These are phyloP conservation scores for Auanema sp. DNA, from an alignment of 2,888 invertebrate genomes.

Conservation along the genomic window DNA sequence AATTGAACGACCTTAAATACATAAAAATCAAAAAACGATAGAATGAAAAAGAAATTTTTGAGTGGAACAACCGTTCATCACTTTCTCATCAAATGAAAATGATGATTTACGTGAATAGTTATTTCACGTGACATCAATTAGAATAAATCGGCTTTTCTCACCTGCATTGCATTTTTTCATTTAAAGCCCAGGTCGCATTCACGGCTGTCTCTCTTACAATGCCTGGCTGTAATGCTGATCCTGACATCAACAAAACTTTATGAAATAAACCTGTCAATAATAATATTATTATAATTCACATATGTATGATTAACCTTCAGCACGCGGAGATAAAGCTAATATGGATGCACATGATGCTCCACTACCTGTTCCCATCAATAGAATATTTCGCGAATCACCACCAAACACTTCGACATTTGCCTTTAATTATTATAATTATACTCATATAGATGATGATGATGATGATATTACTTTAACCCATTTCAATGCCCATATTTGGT, in stretches of 20 bases:
- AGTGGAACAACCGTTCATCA: neutral
- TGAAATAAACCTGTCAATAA: slow-evolving; percentile 54
- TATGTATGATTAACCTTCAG: slow-evolving; percentile 42
- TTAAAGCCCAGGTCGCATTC: slow-evolving; percentile 63
- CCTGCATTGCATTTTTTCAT: slow-evolving; percentile 48
- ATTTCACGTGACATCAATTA: no score
- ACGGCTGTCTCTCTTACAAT: slow-evolving; percentile 60
- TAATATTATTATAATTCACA: neutral
- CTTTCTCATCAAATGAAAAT: neutral
- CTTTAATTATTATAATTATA: slow-evolving; percentile 19
- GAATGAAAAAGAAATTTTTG: neutral
- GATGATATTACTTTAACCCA: slow-evolving; percentile 54
- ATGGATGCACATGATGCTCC: slow-evolving; percentile 62
- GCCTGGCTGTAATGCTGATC: slow-evolving; percentile 62
- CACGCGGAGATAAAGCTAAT: slow-evolving; percentile 60
- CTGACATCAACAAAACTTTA: slow-evolving; percentile 62
- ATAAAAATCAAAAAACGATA: neutral
- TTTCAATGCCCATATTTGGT: slow-evolving; percentile 55
- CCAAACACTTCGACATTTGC: slow-evolving; percentile 59
- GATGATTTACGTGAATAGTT: no score
- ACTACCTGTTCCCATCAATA: slow-evolving; percentile 62
- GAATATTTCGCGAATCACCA: slow-evolving; percentile 58
- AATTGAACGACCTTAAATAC: slow-evolving; percentile 56
- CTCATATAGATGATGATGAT: no score
- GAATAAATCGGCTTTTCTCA: slow-evolving; percentile 5